Conservation (phyloP, 2,113 vertebrate species). For the Takifugu flavidus region DNA sequence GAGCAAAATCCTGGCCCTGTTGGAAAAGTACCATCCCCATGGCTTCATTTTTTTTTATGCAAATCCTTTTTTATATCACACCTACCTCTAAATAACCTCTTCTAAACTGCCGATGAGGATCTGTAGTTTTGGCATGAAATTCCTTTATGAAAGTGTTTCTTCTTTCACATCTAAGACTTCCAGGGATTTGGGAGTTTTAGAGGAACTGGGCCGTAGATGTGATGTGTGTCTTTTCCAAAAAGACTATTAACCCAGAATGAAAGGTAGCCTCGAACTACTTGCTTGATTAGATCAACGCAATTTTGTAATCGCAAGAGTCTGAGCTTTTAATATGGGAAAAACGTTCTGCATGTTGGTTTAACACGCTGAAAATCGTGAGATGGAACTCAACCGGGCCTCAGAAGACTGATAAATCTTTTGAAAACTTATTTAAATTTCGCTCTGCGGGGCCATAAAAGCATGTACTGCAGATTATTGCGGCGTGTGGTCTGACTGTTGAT, state of each 20-base stretch:
- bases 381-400: conserved; percentile 16
- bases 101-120: conserved; percentile 15
- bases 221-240: conserved; percentile 24
- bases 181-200: conserved; percentile 5
- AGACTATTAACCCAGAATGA: conserved; percentile 48
- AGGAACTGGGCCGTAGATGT: conserved; percentile 20
- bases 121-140: conserved; percentile 38
- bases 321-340: conserved; percentile 39
- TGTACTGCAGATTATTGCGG: conserved; percentile 25
- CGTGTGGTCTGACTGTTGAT: conserved; percentile 4
- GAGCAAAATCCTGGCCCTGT: conserved; percentile 13
- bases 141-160: conserved; percentile 40
- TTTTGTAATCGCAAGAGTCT: conserved; percentile 13
- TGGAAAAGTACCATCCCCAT: conserved; percentile 10
- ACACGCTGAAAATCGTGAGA: conserved; percentile 16
- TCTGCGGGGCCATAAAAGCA: conserved; percentile 20
- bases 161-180: conserved; percentile 38
- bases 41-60: conserved; percentile 1
- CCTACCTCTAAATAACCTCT: conserved; percentile 27
- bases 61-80: neutral
- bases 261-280: conserved; percentile 29
- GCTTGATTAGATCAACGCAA: conserved; percentile 49
- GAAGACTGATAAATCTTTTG: conserved; percentile 34
- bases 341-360: conserved; percentile 29
- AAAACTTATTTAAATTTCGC: conserved; percentile 19